Evolutionary conservation across 53 echinoderm and acorn worm genomes (phyloP), one percentile per base, ranked within the genome.

Genomic region (Mesocentrotus franciscanus): DNA sequence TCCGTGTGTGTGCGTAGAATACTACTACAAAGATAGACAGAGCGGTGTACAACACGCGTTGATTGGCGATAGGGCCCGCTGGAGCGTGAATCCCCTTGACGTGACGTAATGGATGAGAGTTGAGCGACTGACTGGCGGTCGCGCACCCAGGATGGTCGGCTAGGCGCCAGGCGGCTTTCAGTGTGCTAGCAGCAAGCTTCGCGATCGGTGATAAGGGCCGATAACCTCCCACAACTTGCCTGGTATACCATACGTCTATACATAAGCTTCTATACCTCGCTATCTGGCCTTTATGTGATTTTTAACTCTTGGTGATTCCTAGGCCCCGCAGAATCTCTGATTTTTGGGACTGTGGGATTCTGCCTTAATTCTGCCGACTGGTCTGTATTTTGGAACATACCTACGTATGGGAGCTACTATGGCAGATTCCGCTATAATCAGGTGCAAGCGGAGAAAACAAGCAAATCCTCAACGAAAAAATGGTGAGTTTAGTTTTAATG

Each of bases 401-500:
- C 39, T 35, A 94, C 94, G 85, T 35, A 94, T 94, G 94, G 94
- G 94, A 94, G 94, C 94, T 94, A 94, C 94, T 94, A 94, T 94
- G 94, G 94, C 94, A 94, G 94, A 94, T 84, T 94, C 94, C 94
- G 94, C 85, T 94, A 84, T 94, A 20, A 94, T 94, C 94, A 94
- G 94, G 85, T 96, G 96, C 71, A 96, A 95, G 72, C 90, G 96
- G 72, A 96, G 96, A 92, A 96, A 96, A 95, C 96, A 96, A 85
- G 96, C 96, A n/a, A 96, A 96, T 70, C 96, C 96, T 20, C 96
- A 96, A 81, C 29, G 95, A 81, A 96, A 96, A 85, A 95, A 96
- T 36, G 87, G 96, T 96, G 60, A 95, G 96, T 78, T 42, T 70
- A 27, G 9, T 60, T 61, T 22, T 59, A 8, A 75, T 64, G 11